Percentiles rank a stretch among this genome's conserved stretches.
Conservation (phyloP, 2,113 vertebrate species). For the Lasiurus cinereus region DNA sequence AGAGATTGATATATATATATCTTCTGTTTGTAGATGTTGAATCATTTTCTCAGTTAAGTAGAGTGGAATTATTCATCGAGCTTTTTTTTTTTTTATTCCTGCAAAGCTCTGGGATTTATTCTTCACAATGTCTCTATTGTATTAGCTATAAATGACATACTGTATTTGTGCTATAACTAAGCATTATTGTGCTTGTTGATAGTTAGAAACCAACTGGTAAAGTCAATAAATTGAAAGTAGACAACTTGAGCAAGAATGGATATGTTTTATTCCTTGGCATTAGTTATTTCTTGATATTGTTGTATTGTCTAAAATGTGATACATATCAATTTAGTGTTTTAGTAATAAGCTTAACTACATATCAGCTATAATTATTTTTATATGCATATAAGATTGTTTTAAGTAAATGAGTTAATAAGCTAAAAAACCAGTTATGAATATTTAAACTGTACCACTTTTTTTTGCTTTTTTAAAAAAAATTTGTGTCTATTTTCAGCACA, state of each 20-base stretch:
- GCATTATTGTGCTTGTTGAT: neutral
- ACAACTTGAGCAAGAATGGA: neutral
- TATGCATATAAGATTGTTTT: neutral
- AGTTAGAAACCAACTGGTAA: neutral
- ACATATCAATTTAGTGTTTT: neutral
- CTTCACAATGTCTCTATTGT: neutral
- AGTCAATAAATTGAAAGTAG: neutral
- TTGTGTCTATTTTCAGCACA: neutral
- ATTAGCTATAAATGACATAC: constrained; percentile 10
- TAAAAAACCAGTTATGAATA: neutral
- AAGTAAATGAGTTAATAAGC: neutral
- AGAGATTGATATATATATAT: constrained; percentile 60
- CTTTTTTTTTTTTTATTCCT: constrained; percentile 28
- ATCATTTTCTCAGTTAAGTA: constrained; percentile 45
- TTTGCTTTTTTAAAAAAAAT: neutral
- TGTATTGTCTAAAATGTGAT: neutral
- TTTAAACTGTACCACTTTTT: neutral
- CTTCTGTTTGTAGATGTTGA: constrained; percentile 38
- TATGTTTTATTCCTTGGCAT: neutral
- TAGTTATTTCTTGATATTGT: neutral
- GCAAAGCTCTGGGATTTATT: neutral
- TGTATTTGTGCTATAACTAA: neutral
- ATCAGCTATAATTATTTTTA: neutral
- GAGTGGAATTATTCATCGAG: constrained; percentile 52
- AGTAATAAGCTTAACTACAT: constrained; percentile 18